Percentiles rank a stretch among this genome's conserved stretches.
Conservation (phyloP, 2,797 vertebrate species). For the Hydrophis major region DNA sequence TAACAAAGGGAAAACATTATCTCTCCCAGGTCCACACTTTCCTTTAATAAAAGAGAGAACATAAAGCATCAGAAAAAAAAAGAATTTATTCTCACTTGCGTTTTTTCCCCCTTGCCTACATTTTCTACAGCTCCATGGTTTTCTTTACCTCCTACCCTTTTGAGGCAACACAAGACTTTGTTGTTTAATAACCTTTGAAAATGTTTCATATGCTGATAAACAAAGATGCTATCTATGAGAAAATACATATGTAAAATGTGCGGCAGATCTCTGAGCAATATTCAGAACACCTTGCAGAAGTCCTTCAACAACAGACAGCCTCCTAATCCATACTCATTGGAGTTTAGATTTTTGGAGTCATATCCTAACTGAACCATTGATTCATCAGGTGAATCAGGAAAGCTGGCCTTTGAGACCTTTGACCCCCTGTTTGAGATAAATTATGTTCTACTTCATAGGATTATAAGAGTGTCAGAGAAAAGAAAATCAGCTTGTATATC, state of each 20-base stretch:
- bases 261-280: background rate
- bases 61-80: conserved; percentile 34
- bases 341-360: background rate
- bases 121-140: background rate
- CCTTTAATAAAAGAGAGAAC: conserved; percentile 77
- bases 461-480: background rate
- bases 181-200: background rate
- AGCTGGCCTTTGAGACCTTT: too few species aligned
- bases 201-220: background rate
- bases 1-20: conserved; percentile 99
- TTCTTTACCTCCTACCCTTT: background rate
- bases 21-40: conserved; percentile 97
- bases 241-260: too few species aligned
- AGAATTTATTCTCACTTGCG: background rate
- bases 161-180: background rate
- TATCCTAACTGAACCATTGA: background rate
- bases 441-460: background rate
- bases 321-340: background rate
- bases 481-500: background rate
- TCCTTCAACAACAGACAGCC: background rate
- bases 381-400: background rate
- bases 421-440: background rate
- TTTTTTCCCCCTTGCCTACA: background rate
- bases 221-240: background rate
- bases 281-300: background rate